A percentile compares a stretch with the other conserved stretches of the same genome.
phyloP scores from a whole-genome alignment of 2,797 vertebrate species.

The Thripadectes ignobilis region DNA sequence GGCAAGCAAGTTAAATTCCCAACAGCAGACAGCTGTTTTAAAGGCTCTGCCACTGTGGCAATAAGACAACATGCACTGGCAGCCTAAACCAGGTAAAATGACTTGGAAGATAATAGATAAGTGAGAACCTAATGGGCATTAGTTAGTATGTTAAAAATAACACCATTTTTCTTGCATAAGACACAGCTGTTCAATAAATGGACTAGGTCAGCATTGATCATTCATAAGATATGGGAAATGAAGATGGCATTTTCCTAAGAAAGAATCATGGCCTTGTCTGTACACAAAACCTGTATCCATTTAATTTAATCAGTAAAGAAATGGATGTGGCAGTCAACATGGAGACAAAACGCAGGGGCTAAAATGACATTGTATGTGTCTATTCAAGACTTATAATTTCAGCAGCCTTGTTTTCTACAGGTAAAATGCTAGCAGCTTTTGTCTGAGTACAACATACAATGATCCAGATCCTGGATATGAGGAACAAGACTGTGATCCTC shows the following conservation, averaged over 20 bases:
- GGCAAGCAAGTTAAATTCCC: background rate
- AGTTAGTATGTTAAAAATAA: background rate
- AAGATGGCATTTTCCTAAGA: background rate
- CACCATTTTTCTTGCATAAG: background rate
- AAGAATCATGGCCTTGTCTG: background rate
- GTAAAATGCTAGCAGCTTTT: background rate
- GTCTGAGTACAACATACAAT: background rate
- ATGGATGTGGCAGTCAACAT: background rate
- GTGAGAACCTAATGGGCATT: background rate
- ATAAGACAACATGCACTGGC: background rate
- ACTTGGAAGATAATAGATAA: background rate
- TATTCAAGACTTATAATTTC: background rate
- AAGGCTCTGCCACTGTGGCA: background rate
- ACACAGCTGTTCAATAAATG: background rate
- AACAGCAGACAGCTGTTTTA: background rate
- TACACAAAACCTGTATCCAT: background rate
- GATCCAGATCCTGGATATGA: background rate
- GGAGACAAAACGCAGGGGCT: background rate
- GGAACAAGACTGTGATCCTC: background rate
- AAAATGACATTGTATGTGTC: background rate
- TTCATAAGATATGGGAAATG: background rate
- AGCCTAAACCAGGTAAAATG: background rate
- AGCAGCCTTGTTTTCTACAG: background rate
- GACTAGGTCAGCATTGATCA: background rate
- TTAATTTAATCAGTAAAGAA: constrained; percentile 16